Evolutionary conservation across 2,888 invertebrate species (phyloP).

Genomic region (Callinectes sapidus): DNA sequence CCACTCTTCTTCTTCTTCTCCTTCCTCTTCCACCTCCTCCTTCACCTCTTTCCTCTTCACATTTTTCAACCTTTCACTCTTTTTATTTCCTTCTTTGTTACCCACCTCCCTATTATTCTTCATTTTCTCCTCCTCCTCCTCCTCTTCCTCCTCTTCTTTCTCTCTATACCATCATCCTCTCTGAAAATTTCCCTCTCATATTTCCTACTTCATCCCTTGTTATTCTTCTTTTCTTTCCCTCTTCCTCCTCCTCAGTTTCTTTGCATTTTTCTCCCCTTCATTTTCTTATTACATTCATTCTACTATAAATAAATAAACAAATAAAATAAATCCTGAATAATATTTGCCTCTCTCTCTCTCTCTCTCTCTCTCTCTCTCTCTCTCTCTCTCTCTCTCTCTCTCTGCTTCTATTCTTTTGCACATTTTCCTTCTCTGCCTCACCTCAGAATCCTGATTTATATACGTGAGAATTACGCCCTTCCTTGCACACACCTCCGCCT

Average conservation of each 20-base stretch:
- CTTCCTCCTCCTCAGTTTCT: background rate
- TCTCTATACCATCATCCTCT: background rate
- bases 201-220: background rate
- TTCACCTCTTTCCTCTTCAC: background rate
- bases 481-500: background rate
- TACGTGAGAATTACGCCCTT: background rate
- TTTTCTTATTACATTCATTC: background rate
- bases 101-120: background rate
- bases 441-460: background rate
- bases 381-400: background rate
- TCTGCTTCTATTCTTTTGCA: background rate
- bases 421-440: background rate
- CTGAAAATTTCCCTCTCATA: background rate
- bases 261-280: background rate
- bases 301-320: too few species aligned
- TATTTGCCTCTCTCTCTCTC: background rate
- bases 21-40: background rate
- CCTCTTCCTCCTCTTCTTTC: background rate
- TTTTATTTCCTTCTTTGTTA: background rate
- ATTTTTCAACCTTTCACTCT: background rate
- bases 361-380: background rate
- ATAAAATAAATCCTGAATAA: background rate
- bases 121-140: background rate
- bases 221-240: background rate
- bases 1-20: background rate